These are phyloP conservation scores for Thalassaphorura encarpata DNA, from an alignment of 1,140 invertebrate species.

Conservation along the genomic window DNA sequence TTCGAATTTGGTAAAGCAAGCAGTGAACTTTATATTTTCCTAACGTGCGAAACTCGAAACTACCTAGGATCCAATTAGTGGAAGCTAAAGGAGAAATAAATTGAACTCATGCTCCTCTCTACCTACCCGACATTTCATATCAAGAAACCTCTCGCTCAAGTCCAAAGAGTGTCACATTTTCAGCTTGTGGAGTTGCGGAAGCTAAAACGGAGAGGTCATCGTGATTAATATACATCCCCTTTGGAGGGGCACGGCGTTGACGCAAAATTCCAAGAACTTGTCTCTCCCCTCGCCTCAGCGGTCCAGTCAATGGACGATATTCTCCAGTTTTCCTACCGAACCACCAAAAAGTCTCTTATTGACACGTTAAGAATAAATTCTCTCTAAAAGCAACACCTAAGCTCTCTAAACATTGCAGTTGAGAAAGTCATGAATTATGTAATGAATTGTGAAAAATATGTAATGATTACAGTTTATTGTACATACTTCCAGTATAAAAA, in stretches of 20 bases:
- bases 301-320: constrained; percentile 59
- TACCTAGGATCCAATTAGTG: too few species aligned
- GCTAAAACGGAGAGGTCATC: constrained; percentile 82
- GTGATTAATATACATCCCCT: constrained; percentile 93
- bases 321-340: constrained; percentile 40
- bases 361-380: not conserved
- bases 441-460: too few species aligned
- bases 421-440: too few species aligned
- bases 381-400: too few species aligned
- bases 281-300: constrained; percentile 40
- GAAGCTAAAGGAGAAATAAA: too few species aligned
- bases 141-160: constrained; percentile 87
- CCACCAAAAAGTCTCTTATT: constrained; percentile 7
- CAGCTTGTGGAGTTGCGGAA: constrained; percentile 54
- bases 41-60: too few species aligned
- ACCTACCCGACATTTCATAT: constrained; percentile 81
- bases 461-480: constrained; percentile 6
- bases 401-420: too few species aligned
- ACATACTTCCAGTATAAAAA: constrained; percentile 45
- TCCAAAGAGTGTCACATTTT: constrained; percentile 72
- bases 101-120: too few species aligned
- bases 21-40: too few species aligned
- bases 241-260: constrained; percentile 82
- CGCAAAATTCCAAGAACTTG: constrained; percentile 44
- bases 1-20: too few species aligned